A percentile compares a stretch with the other conserved stretches of the same genome.
phyloP scores from a whole-genome alignment of 2,888 invertebrate genomes.

The Phania funesta region DNA sequence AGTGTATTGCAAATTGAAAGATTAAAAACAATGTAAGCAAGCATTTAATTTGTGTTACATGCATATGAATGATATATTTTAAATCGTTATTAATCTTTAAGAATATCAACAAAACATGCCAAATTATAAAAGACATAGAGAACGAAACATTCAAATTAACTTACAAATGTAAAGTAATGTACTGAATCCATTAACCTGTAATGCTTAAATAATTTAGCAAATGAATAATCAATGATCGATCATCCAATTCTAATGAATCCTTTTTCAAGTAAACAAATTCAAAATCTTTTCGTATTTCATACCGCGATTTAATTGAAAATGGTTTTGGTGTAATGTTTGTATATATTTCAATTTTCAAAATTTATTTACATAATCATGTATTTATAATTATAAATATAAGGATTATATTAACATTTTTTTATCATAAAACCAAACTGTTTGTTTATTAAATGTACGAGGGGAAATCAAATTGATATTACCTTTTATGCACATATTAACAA shows the following conservation, averaged over 20 bases:
- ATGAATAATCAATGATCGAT: background rate
- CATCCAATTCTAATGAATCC: background rate
- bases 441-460: constrained; percentile 2
- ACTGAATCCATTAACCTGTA: constrained; percentile 1
- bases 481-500: background rate
- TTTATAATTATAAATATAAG: background rate
- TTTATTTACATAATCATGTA: constrained; percentile 47
- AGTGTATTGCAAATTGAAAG: no score
- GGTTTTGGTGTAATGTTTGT: background rate
- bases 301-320: background rate
- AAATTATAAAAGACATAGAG: background rate
- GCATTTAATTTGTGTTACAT: no score
- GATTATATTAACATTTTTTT: constrained; percentile 12
- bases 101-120: background rate
- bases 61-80: no score
- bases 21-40: no score
- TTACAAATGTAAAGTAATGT: constrained; percentile 2
- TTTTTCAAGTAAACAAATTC: background rate
- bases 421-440: constrained; percentile 2
- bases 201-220: background rate
- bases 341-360: background rate
- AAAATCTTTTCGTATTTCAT: no score
- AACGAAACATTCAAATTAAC: background rate
- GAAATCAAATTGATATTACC: background rate
- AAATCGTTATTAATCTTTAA: no score